A percentile compares a stretch with the other conserved stretches of the same genome.
Conservation (phyloP, 2,113 vertebrate species). For the Alligator mississippiensis region DNA sequence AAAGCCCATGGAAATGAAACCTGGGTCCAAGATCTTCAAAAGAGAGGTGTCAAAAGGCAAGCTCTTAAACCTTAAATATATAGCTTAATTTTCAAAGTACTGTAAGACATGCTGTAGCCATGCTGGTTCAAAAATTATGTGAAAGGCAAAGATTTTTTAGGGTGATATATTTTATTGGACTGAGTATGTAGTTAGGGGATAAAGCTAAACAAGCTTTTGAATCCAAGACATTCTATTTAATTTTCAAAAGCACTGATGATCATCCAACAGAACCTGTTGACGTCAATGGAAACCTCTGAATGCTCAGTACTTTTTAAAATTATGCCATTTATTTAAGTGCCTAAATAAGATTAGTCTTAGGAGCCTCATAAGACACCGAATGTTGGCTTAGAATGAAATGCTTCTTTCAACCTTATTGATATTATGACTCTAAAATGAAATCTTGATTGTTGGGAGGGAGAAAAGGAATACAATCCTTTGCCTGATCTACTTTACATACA, state of each 20-base stretch:
- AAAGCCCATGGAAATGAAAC: background rate
- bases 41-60: background rate
- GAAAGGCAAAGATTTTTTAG: no score
- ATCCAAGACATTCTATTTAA: no score
- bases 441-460: background rate
- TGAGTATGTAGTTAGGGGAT: no score
- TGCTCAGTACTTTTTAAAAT: background rate
- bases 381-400: background rate
- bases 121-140: no score
- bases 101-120: no score
- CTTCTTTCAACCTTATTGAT: background rate
- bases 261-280: background rate
- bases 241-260: background rate
- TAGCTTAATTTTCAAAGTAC: background rate
- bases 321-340: background rate
- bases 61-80: background rate
- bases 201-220: no score
- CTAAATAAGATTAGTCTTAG: background rate
- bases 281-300: background rate
- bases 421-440: background rate
- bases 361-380: background rate
- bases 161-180: no score
- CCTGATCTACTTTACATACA: background rate
- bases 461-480: background rate
- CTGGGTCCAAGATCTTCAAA: background rate